Conservation (phyloP, 2,888 invertebrate genomes). For the Agrochola litura region DNA sequence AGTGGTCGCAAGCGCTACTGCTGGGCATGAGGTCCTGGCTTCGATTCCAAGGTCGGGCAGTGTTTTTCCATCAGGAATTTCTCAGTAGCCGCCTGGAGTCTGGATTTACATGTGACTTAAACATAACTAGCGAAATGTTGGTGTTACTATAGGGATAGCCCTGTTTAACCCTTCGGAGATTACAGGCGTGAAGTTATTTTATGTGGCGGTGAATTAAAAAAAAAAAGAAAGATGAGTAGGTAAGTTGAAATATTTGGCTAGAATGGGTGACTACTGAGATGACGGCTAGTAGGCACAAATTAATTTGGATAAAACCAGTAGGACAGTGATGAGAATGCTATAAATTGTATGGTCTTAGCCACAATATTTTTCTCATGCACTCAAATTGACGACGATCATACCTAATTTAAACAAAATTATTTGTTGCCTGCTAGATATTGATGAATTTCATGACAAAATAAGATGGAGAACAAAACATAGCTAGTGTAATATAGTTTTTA, state of each 20-base stretch:
- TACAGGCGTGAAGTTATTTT: no score
- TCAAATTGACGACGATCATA: background rate
- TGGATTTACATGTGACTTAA: background rate
- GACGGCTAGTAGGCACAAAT: background rate
- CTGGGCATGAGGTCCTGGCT: background rate
- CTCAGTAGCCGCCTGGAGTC: background rate
- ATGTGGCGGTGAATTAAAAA: background rate
- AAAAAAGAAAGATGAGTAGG: background rate
- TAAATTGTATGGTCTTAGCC: background rate
- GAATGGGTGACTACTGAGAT: background rate
- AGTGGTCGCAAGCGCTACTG: background rate
- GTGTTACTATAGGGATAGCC: background rate
- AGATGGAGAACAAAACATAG: background rate
- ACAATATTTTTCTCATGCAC: background rate
- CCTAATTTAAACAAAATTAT: background rate
- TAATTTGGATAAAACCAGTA: background rate
- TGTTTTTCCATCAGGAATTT: background rate
- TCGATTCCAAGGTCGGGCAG: background rate
- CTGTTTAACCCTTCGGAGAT: background rate
- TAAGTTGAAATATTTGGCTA: background rate
- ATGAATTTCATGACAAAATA: background rate
- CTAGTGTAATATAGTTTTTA: slow-evolving; percentile 75
- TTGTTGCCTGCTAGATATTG: background rate
- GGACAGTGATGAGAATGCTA: no score
- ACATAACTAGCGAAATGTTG: background rate